Evolutionary conservation across 2,888 invertebrate species (phyloP).

Genomic region (Drosophila paramelanica): DNA sequence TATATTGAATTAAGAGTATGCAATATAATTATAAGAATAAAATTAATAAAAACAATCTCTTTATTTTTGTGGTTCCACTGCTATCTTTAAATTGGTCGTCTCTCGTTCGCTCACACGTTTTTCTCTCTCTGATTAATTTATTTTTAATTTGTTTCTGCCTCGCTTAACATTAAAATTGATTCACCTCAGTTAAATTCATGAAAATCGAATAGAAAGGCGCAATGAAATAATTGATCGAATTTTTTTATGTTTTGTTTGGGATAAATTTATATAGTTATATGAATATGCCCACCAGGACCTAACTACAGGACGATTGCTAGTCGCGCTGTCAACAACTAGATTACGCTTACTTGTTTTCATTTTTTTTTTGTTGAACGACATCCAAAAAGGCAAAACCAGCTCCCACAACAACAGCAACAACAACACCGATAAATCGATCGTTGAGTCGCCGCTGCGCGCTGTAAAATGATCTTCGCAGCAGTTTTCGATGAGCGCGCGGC

Average conservation of each 20-base stretch:
- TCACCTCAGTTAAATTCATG: not conserved
- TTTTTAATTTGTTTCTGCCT: too few relatives aligned
- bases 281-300: not conserved
- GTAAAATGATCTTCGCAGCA: slow-evolving; percentile 57
- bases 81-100: too few relatives aligned
- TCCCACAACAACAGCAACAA: slow-evolving; percentile 26
- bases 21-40: too few relatives aligned
- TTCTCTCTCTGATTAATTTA: too few relatives aligned
- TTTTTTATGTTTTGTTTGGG: too few relatives aligned
- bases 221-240: too few relatives aligned
- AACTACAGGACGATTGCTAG: not conserved
- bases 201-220: not conserved
- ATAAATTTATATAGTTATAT: too few relatives aligned
- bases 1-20: too few relatives aligned
- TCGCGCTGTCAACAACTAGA: not conserved
- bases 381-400: slow-evolving; percentile 33
- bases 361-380: slow-evolving; percentile 34
- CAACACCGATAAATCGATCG: slow-evolving; percentile 46
- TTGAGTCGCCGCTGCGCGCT: slow-evolving; percentile 29
- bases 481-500: slow-evolving; percentile 48
- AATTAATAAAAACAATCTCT: too few relatives aligned
- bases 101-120: too few relatives aligned
- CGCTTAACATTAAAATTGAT: too few relatives aligned
- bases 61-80: too few relatives aligned
- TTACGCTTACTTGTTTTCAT: not conserved